Evolutionary conservation across 2,113 vertebrate species (phyloP).

Genomic region (Caracal caracal): DNA sequence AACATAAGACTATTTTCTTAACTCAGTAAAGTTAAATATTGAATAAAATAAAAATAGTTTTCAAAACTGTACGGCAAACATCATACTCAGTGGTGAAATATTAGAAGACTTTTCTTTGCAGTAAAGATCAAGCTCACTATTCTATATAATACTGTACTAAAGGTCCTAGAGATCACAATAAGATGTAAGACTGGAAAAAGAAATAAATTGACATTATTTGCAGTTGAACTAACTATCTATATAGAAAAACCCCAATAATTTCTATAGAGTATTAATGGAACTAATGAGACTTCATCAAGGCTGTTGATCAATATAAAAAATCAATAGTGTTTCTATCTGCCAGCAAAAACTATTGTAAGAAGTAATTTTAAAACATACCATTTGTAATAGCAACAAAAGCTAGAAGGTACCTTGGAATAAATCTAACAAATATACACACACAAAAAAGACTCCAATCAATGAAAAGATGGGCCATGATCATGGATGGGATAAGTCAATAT

Average conservation of each 20-base stretch:
- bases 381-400: background rate
- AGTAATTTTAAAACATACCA: background rate
- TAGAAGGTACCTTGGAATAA: background rate
- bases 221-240: background rate
- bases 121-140: background rate
- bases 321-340: background rate
- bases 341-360: background rate
- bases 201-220: background rate
- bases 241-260: background rate
- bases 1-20: conserved; percentile 23
- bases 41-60: background rate
- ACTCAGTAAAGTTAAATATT: background rate
- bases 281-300: background rate
- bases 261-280: background rate
- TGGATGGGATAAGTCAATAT: background rate
- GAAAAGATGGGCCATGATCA: background rate
- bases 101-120: background rate
- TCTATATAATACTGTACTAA: background rate
- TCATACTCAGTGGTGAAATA: background rate
- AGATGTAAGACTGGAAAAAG: background rate
- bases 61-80: background rate
- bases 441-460: background rate
- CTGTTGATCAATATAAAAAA: background rate
- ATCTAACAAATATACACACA: background rate
- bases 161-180: background rate